These are phyloP conservation scores for Montipora cactus DNA, from an alignment of 64 coral and sea anemone genomes.

Conservation along the genomic window DNA sequence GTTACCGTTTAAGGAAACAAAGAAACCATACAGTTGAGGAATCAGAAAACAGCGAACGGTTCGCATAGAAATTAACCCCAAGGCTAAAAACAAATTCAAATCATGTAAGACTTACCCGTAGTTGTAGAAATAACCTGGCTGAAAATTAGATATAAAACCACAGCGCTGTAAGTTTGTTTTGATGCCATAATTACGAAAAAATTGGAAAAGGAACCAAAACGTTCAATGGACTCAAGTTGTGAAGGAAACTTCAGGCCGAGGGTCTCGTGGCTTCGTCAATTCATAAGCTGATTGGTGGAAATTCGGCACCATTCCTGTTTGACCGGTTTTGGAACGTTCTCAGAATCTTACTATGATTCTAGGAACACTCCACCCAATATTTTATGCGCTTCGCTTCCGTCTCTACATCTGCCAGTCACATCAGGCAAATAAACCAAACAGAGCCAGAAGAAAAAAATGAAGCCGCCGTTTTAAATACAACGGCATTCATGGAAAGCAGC, in stretches of 20 bases:
- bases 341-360: background rate
- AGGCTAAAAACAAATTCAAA: no score
- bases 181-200: background rate
- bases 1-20: no score
- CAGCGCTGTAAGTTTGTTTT: background rate
- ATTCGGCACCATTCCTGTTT: background rate
- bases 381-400: background rate
- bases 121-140: background rate
- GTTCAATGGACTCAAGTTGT: no score
- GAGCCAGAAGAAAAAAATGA: no score
- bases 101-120: background rate
- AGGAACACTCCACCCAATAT: background rate
- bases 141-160: background rate
- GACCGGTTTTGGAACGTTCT: background rate
- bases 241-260: no score
- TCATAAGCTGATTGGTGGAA: background rate
- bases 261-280: no score
- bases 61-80: no score
- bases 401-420: background rate
- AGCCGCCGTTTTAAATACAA: no score
- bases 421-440: background rate
- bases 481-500: no score
- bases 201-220: no score
- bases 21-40: no score
- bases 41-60: no score